A percentile compares a stretch with the other conserved stretches of the same genome.
Evolutionary conservation across 2,888 invertebrate genomes (phyloP).

Genomic region (Cetonia aurata): DNA sequence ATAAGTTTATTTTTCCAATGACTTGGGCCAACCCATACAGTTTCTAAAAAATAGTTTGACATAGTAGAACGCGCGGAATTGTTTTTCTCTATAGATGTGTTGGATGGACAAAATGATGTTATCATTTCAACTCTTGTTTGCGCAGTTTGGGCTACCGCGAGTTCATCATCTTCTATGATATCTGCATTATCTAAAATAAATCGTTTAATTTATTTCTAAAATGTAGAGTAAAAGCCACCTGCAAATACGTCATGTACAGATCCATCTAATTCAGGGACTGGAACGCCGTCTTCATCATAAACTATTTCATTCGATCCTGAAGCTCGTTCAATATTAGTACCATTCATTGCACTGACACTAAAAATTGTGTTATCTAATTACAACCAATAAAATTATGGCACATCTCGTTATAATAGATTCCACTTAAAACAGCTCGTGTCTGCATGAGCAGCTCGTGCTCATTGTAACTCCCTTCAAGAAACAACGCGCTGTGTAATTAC

Average conservation of each 20-base stretch:
- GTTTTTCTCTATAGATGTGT: slow-evolving; percentile 64
- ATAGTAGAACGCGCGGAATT: slow-evolving; percentile 75
- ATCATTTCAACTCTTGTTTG: slow-evolving; percentile 65
- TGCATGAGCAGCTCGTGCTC: no score
- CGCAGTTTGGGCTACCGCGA: slow-evolving; percentile 58
- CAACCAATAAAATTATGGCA: not conserved
- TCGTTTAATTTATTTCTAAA: no score
- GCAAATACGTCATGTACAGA: slow-evolving; percentile 64
- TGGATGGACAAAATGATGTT: slow-evolving; percentile 72
- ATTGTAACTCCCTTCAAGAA: no score
- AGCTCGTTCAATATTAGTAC: not conserved
- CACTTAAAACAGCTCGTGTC: no score
- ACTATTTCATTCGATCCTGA: slow-evolving; percentile 16
- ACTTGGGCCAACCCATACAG: slow-evolving; percentile 83
- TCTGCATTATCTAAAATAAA: slow-evolving; percentile 50
- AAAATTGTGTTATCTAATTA: not conserved
- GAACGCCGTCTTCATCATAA: slow-evolving; percentile 58
- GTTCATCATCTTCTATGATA: slow-evolving; percentile 61
- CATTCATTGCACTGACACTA: slow-evolving; percentile 8
- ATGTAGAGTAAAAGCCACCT: slow-evolving; percentile 50
- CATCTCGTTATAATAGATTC: no score
- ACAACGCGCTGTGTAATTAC: no score
- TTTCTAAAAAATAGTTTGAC: slow-evolving; percentile 53
- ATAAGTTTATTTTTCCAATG: slow-evolving; percentile 82
- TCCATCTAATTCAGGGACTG: slow-evolving; percentile 63